A percentile compares a stretch with the other conserved stretches of the same genome.
These are phyloP conservation scores for Illadopsis cleaveri DNA, from an alignment of 2,113 vertebrate species.

Conservation along the genomic window DNA sequence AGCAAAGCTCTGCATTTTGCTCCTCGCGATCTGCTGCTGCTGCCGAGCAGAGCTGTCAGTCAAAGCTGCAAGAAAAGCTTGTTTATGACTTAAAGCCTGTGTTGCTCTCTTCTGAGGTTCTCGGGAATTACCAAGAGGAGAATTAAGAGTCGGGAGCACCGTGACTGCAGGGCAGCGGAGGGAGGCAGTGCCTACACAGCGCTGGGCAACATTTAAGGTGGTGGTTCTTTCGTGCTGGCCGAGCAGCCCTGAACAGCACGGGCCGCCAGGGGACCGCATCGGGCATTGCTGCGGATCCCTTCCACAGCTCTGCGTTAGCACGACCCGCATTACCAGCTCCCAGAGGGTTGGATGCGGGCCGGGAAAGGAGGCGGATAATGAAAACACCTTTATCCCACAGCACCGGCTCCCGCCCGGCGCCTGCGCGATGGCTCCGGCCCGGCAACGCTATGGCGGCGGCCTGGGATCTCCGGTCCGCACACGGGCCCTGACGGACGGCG, in stretches of 20 bases:
- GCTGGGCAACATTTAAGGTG: not conserved
- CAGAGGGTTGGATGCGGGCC: not conserved
- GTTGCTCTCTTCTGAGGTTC: not conserved
- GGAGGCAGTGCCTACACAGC: not conserved
- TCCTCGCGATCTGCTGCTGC: not conserved
- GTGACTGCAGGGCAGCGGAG: rapidly evolving
- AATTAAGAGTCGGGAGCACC: not conserved
- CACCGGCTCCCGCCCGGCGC: rapidly evolving
- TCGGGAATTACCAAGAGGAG: not conserved
- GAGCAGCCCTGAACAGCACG: not conserved
- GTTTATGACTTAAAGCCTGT: not conserved
- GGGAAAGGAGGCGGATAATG: rapidly evolving
- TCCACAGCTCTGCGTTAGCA: rapidly evolving
- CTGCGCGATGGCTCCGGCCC: rapidly evolving
- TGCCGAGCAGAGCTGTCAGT: not conserved
- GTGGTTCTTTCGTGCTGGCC: rapidly evolving
- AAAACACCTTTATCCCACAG: not conserved
- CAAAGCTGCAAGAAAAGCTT: not conserved
- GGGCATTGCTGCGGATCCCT: not conserved
- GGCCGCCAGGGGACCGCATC: rapidly evolving
- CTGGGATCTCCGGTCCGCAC: rapidly evolving
- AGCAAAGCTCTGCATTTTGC: not conserved
- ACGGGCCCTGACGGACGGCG: rapidly evolving
- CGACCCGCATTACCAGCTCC: not conserved
- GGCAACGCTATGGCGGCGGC: not conserved